Percentiles rank a stretch among this genome's conserved stretches.
Evolutionary conservation across 2,888 invertebrate species (phyloP).

Genomic region (Anthophora plumipes): DNA sequence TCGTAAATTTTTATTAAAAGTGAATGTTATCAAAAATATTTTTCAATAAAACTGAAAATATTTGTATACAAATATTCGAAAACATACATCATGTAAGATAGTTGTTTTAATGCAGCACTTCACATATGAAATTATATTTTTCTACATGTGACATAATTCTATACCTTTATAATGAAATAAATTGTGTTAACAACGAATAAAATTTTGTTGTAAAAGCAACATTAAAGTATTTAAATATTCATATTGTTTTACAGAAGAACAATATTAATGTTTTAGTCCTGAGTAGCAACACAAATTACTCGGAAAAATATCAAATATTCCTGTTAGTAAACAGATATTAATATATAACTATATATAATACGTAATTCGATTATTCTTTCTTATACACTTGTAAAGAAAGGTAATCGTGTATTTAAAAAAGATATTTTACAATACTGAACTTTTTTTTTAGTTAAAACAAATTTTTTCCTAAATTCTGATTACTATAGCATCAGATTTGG

Average conservation of each 20-base stretch:
- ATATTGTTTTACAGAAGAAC: slow-evolving; percentile 41
- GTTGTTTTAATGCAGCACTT: slow-evolving; percentile 72
- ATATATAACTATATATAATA: slow-evolving; percentile 26
- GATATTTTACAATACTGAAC: slow-evolving; percentile 45
- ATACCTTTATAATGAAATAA: slow-evolving; percentile 12
- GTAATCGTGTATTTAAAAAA: slow-evolving; percentile 55
- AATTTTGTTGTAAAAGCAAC: slow-evolving; percentile 24
- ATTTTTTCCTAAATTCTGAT: slow-evolving; percentile 65
- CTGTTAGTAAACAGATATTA: slow-evolving; percentile 40
- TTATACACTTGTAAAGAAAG: slow-evolving; percentile 68
- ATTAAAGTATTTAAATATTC: slow-evolving; percentile 37
- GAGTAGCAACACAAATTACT: slow-evolving; percentile 52
- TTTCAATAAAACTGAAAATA: slow-evolving; percentile 28
- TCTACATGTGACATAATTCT: slow-evolving; percentile 29
- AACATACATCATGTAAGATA: slow-evolving; percentile 29
- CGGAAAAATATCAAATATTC: slow-evolving; percentile 45
- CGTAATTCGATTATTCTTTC: slow-evolving; percentile 65
- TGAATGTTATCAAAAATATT: slow-evolving; percentile 48
- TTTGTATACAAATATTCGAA: slow-evolving; percentile 4
- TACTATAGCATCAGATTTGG: slow-evolving; percentile 60
- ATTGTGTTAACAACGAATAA: slow-evolving; percentile 37
- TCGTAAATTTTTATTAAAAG: slow-evolving; percentile 16
- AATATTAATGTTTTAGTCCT: slow-evolving; percentile 51
- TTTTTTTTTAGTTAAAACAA: slow-evolving; percentile 17
- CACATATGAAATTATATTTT: slow-evolving; percentile 30